Conservation (phyloP, 2,113 vertebrate species). For the Nyctereutes procyonoides region DNA sequence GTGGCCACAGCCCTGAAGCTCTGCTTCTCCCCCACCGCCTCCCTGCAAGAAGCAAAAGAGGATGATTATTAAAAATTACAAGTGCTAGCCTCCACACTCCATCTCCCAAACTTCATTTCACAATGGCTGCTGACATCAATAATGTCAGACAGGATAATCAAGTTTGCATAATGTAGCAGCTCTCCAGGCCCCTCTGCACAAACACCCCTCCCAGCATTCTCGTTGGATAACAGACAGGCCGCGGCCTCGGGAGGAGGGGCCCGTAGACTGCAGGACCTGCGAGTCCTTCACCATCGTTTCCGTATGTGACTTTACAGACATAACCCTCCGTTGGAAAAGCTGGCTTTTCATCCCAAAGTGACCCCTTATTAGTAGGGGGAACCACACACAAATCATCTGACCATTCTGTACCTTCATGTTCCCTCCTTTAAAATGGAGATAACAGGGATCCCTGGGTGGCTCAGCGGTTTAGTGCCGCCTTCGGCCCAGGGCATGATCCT, state of each 20-base stretch:
- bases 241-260: background rate
- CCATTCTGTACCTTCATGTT: background rate
- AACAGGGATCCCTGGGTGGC: too few species aligned
- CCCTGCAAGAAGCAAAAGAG: slow-evolving; percentile 39
- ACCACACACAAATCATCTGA: fast-evolving
- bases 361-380: too few species aligned
- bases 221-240: background rate
- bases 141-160: slow-evolving; percentile 68
- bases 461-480: too few species aligned
- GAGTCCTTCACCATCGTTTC: background rate
- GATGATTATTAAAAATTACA: slow-evolving; percentile 78
- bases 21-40: background rate
- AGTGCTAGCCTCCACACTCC: slow-evolving; percentile 65
- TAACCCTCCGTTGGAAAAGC: too few species aligned
- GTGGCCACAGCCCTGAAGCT: slow-evolving; percentile 60
- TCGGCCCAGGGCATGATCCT: too few species aligned
- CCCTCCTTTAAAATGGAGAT: background rate
- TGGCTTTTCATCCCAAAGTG: background rate
- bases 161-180: slow-evolving; percentile 64
- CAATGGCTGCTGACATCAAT: slow-evolving; percentile 75
- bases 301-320: fast-evolving
- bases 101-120: slow-evolving; percentile 78
- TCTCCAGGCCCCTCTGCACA: slow-evolving; percentile 41
- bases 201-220: background rate
- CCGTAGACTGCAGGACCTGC: fast-evolving